Evolutionary conservation across 2,113 vertebrate genomes (phyloP), one percentile per base, ranked within the genome.

Genomic region (Thinocorus orbignyianus): DNA sequence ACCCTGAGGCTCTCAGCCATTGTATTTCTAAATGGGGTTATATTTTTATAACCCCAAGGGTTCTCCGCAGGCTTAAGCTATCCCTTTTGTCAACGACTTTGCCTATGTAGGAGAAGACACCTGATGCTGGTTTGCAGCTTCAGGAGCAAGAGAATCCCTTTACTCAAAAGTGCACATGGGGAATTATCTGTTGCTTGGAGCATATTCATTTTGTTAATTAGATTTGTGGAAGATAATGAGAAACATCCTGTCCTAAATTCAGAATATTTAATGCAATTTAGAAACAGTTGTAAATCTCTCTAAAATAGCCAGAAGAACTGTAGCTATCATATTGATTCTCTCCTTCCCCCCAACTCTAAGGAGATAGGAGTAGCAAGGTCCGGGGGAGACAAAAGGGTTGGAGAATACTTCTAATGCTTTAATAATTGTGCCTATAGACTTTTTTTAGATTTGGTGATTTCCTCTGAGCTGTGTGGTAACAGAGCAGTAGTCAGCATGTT

Each of bases 191-290:
- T 88, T 92, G 86, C 92, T 95, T 86, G 64, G 69, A 85, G 94
- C 81, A n/a, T 24, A 48, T 92, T 88, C 33, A 37, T 95, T 90
- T 92, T 88, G 51, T 77, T 96, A 96, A 92, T 96, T 93, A 88
- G 92, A 77, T 90, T 87, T 66, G 31, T 69, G 46, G 61, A 90
- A 80, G 81, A 70, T 91, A 96, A 97, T 90, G 52, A 84, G 79
- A 80, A 88, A 55, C 77, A 93, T 92, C 92, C 90, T 92, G 72
- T 86, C 71, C 72, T 83, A 88, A 92, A 94, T 90, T 90, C 64
- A 2, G 6, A 41, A 35, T 88, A 60, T 86, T 87, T 80, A 94
- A 84, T 86, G 55, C 48, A 55, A 39, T 84, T 80, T 86, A 51
- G 79, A 93, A 70, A 39, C 0, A 1, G 46, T 57, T 91, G 20